phyloP scores from a whole-genome alignment of 2,888 invertebrate genomes.

The Sisyra nigra region DNA sequence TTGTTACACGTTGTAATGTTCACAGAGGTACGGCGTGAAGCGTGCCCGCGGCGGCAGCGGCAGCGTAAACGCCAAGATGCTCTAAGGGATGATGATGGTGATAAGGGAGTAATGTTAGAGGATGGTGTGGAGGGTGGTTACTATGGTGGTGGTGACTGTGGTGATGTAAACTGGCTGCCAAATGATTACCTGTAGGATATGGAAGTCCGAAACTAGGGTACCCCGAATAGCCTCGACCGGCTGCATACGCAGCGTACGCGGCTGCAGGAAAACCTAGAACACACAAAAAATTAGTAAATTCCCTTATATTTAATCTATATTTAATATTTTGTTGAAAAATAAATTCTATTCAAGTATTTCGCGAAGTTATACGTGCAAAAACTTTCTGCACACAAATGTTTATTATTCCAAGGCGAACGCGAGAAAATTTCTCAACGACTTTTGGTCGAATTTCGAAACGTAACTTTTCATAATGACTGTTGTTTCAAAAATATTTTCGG shows the following conservation, averaged over 20 bases:
- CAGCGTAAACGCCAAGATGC: constrained; percentile 39
- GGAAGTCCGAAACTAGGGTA: constrained; percentile 97
- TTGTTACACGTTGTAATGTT: constrained; percentile 26
- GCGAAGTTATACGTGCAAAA: no score
- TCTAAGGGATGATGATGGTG: constrained; percentile 39
- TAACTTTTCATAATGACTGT: no score
- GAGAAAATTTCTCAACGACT: no score
- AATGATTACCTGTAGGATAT: constrained; percentile 91
- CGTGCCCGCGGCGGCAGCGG: constrained; percentile 25
- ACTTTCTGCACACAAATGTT: no score
- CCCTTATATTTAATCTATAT: no score
- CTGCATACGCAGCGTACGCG: constrained; percentile 91
- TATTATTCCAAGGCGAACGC: no score
- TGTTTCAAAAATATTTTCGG: no score
- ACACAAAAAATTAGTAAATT: constrained; percentile 2
- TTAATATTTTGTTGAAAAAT: no score
- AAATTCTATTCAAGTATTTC: no score
- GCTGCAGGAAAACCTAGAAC: constrained; percentile 80
- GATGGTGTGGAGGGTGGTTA: constrained; percentile 28
- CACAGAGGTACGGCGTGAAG: constrained; percentile 68
- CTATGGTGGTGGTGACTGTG: constrained; percentile 34
- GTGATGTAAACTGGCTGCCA: constrained; percentile 64
- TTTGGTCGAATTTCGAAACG: no score
- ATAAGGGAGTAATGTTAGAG: constrained; percentile 39
- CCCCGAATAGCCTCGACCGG: constrained; percentile 92